Conservation (phyloP, 1,140 invertebrate genomes). For the Leptopilina clavipes region DNA sequence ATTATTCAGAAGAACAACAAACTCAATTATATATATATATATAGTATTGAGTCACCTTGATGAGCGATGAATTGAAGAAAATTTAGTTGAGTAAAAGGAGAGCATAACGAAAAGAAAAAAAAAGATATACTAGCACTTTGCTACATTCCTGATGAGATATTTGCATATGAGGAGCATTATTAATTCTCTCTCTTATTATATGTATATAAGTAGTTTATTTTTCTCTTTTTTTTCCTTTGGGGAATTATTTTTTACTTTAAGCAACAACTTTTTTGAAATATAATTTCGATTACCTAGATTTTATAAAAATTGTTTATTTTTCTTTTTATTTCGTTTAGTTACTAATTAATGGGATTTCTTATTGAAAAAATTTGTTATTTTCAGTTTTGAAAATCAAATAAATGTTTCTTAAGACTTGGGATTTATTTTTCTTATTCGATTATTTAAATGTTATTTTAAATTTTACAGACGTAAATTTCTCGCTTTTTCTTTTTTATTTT, state of each 20-base stretch:
- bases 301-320: too few species aligned
- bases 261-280: too few species aligned
- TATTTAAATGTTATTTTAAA: too few species aligned
- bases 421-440: too few species aligned
- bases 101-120: conserved; percentile 35
- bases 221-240: not conserved
- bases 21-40: not conserved
- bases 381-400: too few species aligned
- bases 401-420: too few species aligned
- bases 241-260: too few species aligned
- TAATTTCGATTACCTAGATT: too few species aligned
- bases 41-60: not conserved
- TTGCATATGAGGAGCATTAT: conserved; percentile 64
- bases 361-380: too few species aligned
- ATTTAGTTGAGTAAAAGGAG: conserved; percentile 34
- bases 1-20: not conserved
- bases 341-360: too few species aligned
- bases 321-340: too few species aligned
- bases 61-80: conserved; percentile 18
- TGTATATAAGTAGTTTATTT: not conserved
- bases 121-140: conserved; percentile 57
- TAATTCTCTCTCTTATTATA: conserved; percentile 3
- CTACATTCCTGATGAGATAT: conserved; percentile 69
- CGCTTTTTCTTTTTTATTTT: not conserved
- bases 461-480: too few species aligned